Base-by-base conservation (phyloP, 2,888 invertebrate genomes). In the Platerodrilus igneus region DNA sequence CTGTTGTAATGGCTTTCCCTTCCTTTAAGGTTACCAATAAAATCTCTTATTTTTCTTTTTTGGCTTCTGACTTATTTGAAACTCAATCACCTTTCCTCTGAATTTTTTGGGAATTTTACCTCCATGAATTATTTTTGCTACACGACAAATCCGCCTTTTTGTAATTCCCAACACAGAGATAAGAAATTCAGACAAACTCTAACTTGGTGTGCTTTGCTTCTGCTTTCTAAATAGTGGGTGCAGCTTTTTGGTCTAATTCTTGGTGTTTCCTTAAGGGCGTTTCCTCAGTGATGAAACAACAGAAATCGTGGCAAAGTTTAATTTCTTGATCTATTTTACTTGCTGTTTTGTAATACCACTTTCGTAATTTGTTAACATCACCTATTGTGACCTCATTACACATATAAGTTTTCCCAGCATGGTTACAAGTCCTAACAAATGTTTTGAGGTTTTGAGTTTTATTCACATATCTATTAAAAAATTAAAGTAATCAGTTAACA, bases 1-100 rank as follows among this genome's bases (percentile, higher is more conserved):
- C 40, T 17, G 13, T 30, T 33, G 22, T 40, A 40, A 35, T 40
- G 40, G 8, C 35, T 40, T 28, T 36, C 40, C 16, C n/a, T 22
- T 8, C 27, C 40, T 25, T 17, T 36, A 2, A 40, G 28, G 3
- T 27, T 29, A 4, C 13, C 13, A 9, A 40, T 14, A 27, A 40
- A 40, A 9, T 13, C 9, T 17, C 25, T 11, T 8, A 38, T 28
- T 18, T 18, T 14, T 31, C 18, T n/a, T 31, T 31, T n/a, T 25
- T 38, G 7, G 14, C 30, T 4, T 17, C 7, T 8, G 11, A 9
- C 16, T 37, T 31, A 13, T 38, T 10, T 20, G 29, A 37, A 13
- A 21, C 8, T 29, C 28, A 5, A 3, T 37, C 37, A 3, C 29
- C 29, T 37, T n/a, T 18, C 37, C 37, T 14, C 28, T 14, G 4